phyloP scores from a whole-genome alignment of 1,140 invertebrate species.

The Rhagoletis zephyria region DNA sequence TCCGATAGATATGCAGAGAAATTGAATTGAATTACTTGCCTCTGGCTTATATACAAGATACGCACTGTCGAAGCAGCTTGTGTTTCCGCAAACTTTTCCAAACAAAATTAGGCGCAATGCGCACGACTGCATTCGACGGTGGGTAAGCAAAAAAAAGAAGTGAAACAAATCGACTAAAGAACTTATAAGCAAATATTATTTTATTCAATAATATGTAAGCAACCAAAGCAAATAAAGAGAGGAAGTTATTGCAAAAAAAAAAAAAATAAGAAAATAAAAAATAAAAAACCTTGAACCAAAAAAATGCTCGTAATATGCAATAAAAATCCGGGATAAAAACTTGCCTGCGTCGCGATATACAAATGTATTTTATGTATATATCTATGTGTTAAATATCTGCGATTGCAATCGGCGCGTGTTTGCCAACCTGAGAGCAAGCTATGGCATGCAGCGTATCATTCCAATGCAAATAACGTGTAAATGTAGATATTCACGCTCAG shows the following conservation, averaged over 20 bases:
- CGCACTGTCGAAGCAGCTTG: not conserved
- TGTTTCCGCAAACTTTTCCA: not conserved
- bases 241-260: not conserved
- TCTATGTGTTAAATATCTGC: not conserved
- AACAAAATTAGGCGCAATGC: not conserved
- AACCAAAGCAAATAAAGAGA: not conserved
- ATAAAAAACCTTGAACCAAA: too few relatives aligned
- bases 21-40: too few relatives aligned
- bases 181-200: slow-evolving; percentile 6
- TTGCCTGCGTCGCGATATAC: not conserved
- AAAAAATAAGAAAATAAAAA: too few relatives aligned
- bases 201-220: not conserved
- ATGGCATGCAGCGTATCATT: not conserved
- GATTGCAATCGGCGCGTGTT: not conserved
- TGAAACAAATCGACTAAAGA: not conserved
- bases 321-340: not conserved
- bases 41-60: not conserved
- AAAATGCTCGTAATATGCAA: not conserved
- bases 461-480: not conserved
- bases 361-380: too few relatives aligned
- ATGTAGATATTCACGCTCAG: too few relatives aligned
- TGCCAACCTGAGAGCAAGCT: not conserved
- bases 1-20: too few relatives aligned
- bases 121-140: not conserved
- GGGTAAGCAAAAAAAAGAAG: not conserved